A percentile compares a stretch with the other conserved stretches of the same genome.
Evolutionary conservation across 2,113 vertebrate genomes (phyloP).

Genomic region (Pangasianodon hypophthalmus): DNA sequence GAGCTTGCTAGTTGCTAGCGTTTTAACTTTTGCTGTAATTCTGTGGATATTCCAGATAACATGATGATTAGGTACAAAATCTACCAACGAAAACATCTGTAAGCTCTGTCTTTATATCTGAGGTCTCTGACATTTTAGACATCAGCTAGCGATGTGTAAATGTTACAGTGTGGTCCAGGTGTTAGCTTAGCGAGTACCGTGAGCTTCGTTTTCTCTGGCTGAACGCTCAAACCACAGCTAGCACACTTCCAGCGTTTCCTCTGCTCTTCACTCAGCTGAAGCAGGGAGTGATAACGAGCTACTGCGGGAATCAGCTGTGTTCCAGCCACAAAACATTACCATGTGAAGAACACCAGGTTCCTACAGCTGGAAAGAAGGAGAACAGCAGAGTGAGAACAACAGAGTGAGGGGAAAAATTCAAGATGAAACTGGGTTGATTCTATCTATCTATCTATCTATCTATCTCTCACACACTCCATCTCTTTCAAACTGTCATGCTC

Average conservation of each 20-base stretch:
- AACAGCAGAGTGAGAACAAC: no score
- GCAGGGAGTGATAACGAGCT: no score
- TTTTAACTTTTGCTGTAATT: neutral
- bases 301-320: no score
- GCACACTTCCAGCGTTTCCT: neutral
- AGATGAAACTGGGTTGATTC: neutral
- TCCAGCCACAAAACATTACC: no score
- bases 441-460: neutral
- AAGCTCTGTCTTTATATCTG: neutral
- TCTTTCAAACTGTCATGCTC: neutral
- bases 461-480: neutral
- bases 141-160: neutral
- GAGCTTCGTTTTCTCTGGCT: neutral
- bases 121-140: neutral
- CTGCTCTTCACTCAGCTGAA: no score
- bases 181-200: neutral
- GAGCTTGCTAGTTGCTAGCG: neutral
- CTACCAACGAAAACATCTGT: neutral
- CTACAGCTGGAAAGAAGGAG: neutral
- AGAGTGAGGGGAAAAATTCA: no score
- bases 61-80: neutral
- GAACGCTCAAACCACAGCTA: neutral
- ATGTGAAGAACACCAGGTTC: no score
- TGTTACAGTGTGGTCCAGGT: neutral
- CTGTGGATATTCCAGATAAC: neutral